Evolutionary conservation across 2,797 vertebrate species (phyloP).

Genomic region (Epinephelus coioides): DNA sequence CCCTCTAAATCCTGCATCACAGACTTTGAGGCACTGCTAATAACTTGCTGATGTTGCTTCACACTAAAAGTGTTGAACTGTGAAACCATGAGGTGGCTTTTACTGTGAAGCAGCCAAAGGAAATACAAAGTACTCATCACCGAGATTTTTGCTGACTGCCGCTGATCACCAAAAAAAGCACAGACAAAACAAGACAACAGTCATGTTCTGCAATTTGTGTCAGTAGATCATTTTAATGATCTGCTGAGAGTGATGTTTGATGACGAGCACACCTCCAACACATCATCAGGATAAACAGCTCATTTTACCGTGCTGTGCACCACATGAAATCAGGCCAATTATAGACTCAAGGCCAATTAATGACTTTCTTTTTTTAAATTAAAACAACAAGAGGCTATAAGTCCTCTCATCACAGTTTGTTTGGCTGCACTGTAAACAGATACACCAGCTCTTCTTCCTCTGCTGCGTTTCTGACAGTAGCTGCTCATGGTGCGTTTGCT

Average conservation of each 20-base stretch:
- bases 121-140: not conserved
- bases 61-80: not conserved
- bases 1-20: no score
- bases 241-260: not conserved
- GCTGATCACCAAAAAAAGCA: no score
- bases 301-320: not conserved
- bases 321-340: slow-evolving; percentile 5
- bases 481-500: no score
- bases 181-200: not conserved
- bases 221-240: not conserved
- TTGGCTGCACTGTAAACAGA: not conserved
- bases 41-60: not conserved
- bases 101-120: not conserved
- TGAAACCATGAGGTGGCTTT: not conserved
- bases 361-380: slow-evolving; percentile 2
- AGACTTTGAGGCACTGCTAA: not conserved
- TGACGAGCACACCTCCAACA: not conserved
- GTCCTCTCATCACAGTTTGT: not conserved
- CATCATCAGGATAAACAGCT: not conserved
- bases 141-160: not conserved
- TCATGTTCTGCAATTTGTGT: not conserved
- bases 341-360: not conserved
- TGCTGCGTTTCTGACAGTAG: not conserved
- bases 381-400: not conserved
- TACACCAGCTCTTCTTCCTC: not conserved